Evolutionary conservation across 2,888 invertebrate genomes (phyloP).

Genomic region (Synanthedon andrenaeformis): DNA sequence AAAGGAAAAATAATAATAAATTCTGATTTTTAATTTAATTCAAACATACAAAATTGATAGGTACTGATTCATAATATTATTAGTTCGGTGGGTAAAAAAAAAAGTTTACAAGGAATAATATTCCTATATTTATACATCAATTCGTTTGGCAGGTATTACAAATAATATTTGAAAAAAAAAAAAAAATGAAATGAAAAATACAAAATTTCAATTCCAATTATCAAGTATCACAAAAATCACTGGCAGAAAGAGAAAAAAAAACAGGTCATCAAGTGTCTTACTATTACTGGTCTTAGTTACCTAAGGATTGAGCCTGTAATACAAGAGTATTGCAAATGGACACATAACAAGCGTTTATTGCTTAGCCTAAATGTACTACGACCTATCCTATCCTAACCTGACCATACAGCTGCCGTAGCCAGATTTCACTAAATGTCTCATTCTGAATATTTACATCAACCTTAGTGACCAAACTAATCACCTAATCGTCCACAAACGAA

Average conservation of each 20-base stretch:
- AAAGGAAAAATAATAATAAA: background rate
- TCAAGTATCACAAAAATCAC: too few relatives aligned
- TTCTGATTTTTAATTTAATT: background rate
- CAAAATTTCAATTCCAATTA: too few relatives aligned
- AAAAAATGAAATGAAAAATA: too few relatives aligned
- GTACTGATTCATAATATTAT: background rate
- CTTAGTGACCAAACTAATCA: too few relatives aligned
- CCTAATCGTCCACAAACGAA: too few relatives aligned
- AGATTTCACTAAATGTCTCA: constrained; percentile 4
- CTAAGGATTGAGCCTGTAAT: constrained; percentile 31
- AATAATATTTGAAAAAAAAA: too few relatives aligned
- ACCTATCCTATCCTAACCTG: constrained; percentile 10
- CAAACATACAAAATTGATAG: background rate
- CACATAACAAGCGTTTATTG: constrained; percentile 51
- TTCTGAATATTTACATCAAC: background rate
- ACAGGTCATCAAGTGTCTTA: too few relatives aligned
- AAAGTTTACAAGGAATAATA: background rate
- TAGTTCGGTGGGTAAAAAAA: background rate
- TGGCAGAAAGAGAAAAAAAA: too few relatives aligned
- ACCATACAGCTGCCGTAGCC: constrained; percentile 16
- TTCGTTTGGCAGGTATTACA: background rate
- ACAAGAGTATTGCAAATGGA: constrained; percentile 63
- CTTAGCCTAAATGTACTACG: constrained; percentile 52
- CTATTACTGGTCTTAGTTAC: background rate
- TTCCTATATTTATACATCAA: background rate